Percentiles rank a stretch among this genome's conserved stretches.
phyloP scores from a whole-genome alignment of 2,113 vertebrate species.

The Vireo altiloquus region DNA sequence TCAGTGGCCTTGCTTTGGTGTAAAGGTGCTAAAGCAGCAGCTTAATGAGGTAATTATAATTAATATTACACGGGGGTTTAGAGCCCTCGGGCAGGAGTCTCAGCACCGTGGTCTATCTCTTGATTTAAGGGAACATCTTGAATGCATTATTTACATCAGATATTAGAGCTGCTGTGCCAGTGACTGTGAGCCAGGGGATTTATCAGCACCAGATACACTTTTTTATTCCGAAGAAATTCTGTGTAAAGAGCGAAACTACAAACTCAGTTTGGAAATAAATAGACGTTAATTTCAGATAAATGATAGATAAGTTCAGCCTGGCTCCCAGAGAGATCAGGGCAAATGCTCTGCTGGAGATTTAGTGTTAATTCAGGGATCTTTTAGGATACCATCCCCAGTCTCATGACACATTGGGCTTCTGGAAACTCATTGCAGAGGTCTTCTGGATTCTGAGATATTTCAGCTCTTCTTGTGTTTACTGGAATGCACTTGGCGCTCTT shows the following conservation, averaged over 20 bases:
- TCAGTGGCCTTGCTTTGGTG: background rate
- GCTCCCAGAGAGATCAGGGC: background rate
- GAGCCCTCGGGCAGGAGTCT: background rate
- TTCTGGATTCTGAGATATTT: background rate
- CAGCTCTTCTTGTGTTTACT: background rate
- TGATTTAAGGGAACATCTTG: constrained; percentile 15
- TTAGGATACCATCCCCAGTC: background rate
- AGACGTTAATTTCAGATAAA: background rate
- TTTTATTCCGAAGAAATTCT: background rate
- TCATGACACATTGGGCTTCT: background rate
- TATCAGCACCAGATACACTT: background rate
- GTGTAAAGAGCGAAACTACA: background rate
- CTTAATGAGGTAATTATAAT: constrained; percentile 28
- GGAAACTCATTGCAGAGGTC: background rate
- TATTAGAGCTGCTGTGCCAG: background rate
- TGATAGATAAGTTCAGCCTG: background rate
- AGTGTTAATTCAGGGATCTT: background rate
- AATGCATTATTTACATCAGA: constrained; percentile 37
- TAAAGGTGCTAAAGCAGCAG: background rate
- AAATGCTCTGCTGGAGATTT: background rate
- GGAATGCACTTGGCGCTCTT: background rate
- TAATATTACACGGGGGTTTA: background rate
- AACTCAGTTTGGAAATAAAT: background rate
- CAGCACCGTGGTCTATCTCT: background rate
- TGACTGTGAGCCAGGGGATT: background rate